Evolutionary conservation across 2,888 invertebrate genomes (phyloP).

Genomic region (Rhodophaea formosa): DNA sequence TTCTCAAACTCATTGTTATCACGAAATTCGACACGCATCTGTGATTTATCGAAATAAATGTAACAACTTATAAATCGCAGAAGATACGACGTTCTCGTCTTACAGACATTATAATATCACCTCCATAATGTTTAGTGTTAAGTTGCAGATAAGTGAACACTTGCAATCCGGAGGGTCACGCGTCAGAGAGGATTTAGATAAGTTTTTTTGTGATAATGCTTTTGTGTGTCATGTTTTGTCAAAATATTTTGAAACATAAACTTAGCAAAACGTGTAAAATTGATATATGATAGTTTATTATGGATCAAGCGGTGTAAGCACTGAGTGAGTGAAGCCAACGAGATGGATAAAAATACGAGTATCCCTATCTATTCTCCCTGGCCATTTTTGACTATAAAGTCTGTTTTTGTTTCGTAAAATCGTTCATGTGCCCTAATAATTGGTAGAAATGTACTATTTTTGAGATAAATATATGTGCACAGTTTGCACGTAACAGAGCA

Average conservation of each 20-base stretch:
- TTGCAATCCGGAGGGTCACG: constrained; percentile 16
- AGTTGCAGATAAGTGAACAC: constrained; percentile 37
- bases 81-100: constrained; percentile 74
- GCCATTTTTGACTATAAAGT: no score
- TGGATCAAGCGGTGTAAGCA: no score
- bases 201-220: constrained; percentile 21
- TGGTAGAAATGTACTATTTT: no score
- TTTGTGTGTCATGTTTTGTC: neutral
- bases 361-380: no score
- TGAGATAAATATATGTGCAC: no score
- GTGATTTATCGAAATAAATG: constrained; percentile 78
- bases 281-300: no score
- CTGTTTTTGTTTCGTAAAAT: no score
- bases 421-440: no score
- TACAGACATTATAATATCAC: constrained; percentile 75
- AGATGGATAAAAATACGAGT: no score
- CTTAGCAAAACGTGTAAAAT: no score
- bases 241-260: neutral
- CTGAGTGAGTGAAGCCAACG: no score
- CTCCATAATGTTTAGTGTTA: constrained; percentile 72
- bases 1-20: constrained; percentile 31
- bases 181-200: constrained; percentile 38
- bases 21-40: constrained; percentile 75
- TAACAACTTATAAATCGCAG: constrained; percentile 62
- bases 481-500: no score